A percentile compares a stretch with the other conserved stretches of the same genome.
Evolutionary conservation across 2,797 vertebrate species (phyloP).

Genomic region (Myotis findleyi): DNA sequence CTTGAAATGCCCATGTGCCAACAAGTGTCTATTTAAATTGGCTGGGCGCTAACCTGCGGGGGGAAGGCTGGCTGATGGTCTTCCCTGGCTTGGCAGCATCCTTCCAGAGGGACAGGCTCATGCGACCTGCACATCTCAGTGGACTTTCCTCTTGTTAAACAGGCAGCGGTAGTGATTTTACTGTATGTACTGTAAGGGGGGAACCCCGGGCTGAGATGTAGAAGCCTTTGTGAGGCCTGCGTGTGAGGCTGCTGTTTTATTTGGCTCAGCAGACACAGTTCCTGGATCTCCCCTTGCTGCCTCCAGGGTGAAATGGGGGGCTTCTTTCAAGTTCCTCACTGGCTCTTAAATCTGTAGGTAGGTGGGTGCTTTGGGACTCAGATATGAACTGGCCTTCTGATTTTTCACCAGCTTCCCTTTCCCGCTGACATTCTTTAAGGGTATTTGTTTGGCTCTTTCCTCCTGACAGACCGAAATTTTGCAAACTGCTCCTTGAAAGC

Average conservation of each 20-base stretch:
- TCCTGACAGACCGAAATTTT: neutral
- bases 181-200: constrained; percentile 41
- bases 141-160: constrained; percentile 3
- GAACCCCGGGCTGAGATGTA: neutral
- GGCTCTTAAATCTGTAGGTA: constrained; percentile 16
- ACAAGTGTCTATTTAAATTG: constrained; percentile 20
- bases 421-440: constrained; percentile 13
- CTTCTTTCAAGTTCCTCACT: neutral
- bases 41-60: neutral
- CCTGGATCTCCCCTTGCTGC: constrained; percentile 41
- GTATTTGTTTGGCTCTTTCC: neutral
- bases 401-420: constrained; percentile 7
- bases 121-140: neutral
- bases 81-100: neutral
- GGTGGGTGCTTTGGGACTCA: neutral
- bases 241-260: constrained; percentile 4
- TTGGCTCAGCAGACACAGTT: neutral
- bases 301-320: neutral
- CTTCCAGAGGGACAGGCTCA: neutral
- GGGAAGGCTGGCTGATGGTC: constrained; percentile 10
- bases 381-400: neutral
- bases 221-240: constrained; percentile 1
- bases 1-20: constrained; percentile 45
- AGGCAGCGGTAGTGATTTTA: neutral
- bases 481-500: neutral